Evolutionary conservation across 2,113 vertebrate species (phyloP).

Genomic region (Pluvianellus socialis): DNA sequence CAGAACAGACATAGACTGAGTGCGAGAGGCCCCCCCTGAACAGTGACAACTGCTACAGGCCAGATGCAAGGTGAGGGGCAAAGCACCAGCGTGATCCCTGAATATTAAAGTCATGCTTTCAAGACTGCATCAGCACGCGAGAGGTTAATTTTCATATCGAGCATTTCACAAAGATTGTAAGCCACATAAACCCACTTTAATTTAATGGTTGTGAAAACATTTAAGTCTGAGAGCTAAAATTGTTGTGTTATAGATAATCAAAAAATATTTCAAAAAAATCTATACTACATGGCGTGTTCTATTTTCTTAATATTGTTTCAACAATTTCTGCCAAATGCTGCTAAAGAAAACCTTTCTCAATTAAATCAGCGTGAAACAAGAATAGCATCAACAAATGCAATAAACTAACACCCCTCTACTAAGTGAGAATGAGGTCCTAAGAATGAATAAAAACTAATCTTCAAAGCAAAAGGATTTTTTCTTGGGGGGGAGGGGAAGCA

Average conservation of each 20-base stretch:
- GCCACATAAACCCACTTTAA: neutral
- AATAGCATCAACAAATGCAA: constrained; percentile 29
- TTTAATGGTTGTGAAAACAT: constrained; percentile 18
- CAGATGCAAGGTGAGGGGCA: neutral
- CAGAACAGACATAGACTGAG: neutral
- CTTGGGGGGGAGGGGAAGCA: no score
- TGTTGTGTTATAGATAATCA: constrained; percentile 1
- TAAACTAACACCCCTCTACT: neutral
- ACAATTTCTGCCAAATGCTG: constrained; percentile 4
- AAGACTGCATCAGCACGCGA: neutral
- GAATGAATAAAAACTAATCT: neutral
- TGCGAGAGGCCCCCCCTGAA: neutral
- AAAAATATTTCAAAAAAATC: neutral
- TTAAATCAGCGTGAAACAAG: constrained; percentile 25
- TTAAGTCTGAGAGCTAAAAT: constrained; percentile 25
- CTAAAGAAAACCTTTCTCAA: constrained; percentile 34
- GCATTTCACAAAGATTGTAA: neutral
- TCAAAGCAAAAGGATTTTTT: neutral
- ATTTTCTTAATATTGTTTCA: constrained; percentile 28
- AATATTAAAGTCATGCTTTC: neutral
- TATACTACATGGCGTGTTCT: neutral
- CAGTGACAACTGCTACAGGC: neutral
- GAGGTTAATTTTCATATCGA: neutral
- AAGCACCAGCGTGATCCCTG: neutral
- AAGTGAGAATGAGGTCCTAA: neutral